phyloP scores from a whole-genome alignment of 2,888 invertebrate species.

The Acleris sparsana region DNA sequence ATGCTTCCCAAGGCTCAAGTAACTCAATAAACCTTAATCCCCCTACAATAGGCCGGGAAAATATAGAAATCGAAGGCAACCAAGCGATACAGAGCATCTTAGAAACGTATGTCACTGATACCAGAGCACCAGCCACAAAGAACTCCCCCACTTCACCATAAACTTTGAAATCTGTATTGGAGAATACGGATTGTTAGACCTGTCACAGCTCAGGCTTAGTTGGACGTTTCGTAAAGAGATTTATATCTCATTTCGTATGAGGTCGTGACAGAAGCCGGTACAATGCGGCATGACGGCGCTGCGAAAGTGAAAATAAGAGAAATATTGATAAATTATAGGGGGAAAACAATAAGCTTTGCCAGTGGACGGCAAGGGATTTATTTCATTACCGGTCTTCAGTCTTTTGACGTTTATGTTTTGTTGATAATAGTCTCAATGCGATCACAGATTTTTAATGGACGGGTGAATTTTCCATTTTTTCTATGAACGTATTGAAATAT shows the following conservation, averaged over 20 bases:
- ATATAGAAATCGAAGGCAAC: slow-evolving; percentile 36
- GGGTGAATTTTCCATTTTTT: not conserved
- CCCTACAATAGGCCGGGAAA: slow-evolving; percentile 30
- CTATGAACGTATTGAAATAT: not conserved
- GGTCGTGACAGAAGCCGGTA: slow-evolving; percentile 41
- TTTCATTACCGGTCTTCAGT: slow-evolving; percentile 27
- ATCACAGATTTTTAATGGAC: not conserved
- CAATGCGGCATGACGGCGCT: slow-evolving; percentile 37
- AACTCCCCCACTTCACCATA: slow-evolving; percentile 23
- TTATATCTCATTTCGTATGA: slow-evolving; percentile 49
- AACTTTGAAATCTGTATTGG: slow-evolving; percentile 18
- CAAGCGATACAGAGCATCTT: slow-evolving; percentile 35
- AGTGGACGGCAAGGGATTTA: slow-evolving; percentile 18
- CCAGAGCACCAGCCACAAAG: slow-evolving; percentile 11
- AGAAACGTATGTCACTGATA: slow-evolving; percentile 35
- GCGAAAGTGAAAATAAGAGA: slow-evolving; percentile 42
- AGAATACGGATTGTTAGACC: slow-evolving; percentile 8
- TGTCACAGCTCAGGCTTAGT: slow-evolving; percentile 34
- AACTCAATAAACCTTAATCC: slow-evolving; percentile 32
- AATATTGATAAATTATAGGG: slow-evolving; percentile 40
- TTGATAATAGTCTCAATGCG: slow-evolving; percentile 9
- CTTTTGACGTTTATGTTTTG: slow-evolving; percentile 24
- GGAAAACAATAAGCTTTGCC: slow-evolving; percentile 26
- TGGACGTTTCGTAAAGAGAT: slow-evolving; percentile 43
- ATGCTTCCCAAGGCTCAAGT: slow-evolving; percentile 20